phyloP scores from a whole-genome alignment of 2,113 vertebrate genomes.

The Amblyornis subalaris region DNA sequence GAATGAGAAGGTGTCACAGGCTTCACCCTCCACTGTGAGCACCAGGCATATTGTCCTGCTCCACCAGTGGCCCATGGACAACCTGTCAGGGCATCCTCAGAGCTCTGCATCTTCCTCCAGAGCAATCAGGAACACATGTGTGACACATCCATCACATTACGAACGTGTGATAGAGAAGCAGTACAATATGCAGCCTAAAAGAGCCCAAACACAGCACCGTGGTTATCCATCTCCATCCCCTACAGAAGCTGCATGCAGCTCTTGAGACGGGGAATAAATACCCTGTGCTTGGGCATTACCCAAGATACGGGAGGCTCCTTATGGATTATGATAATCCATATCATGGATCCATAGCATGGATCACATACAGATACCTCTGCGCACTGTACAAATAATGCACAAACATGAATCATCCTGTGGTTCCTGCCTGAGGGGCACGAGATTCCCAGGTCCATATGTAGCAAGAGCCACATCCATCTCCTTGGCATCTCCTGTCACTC shows the following conservation, averaged over 20 bases:
- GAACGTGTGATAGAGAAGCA: rapidly evolving
- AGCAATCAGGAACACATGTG: not conserved
- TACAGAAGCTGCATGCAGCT: not conserved
- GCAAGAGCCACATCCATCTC: not conserved
- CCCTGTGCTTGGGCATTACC: not conserved
- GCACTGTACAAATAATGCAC: not conserved
- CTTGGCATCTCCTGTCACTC: not conserved
- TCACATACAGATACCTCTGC: not conserved
- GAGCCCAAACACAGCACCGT: not conserved
- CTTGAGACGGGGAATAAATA: not conserved
- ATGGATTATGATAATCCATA: not conserved
- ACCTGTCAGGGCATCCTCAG: rapidly evolving
- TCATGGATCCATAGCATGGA: too few species aligned
- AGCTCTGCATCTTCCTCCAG: not conserved
- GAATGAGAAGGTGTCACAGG: rapidly evolving
- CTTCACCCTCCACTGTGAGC: not conserved
- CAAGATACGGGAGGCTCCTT: not conserved
- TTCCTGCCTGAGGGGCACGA: not conserved
- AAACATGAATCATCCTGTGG: not conserved
- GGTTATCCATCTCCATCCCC: not conserved
- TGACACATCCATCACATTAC: not conserved
- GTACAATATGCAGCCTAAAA: too few species aligned
- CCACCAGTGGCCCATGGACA: not conserved
- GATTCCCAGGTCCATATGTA: not conserved
- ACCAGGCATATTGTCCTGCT: not conserved